Conservation (phyloP, 2,113 vertebrate species). For the Seriola rivoliana region DNA sequence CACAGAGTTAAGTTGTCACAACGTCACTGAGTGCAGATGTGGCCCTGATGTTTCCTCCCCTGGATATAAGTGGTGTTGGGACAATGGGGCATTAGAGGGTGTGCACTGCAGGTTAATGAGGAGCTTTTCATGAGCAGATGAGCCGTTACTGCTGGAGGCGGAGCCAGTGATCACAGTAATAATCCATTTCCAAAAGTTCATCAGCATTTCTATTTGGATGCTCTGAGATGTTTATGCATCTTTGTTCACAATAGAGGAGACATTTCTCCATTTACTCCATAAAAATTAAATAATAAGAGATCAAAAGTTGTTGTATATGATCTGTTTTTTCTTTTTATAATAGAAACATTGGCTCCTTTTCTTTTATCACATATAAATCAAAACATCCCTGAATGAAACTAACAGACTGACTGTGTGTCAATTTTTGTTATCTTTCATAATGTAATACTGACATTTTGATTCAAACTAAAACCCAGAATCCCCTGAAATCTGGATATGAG, state of each 20-base stretch:
- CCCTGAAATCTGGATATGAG: too few species aligned
- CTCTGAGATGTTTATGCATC: background rate
- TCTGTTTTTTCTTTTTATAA: background rate
- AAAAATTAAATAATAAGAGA: background rate
- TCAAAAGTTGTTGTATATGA: background rate
- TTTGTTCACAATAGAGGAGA: background rate
- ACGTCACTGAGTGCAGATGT: background rate
- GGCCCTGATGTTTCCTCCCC: background rate
- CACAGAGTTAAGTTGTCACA: background rate
- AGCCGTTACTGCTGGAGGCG: conserved; percentile 24
- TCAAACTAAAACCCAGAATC: too few species aligned
- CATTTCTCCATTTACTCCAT: background rate
- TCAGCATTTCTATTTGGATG: conserved; percentile 9
- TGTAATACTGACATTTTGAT: too few species aligned
- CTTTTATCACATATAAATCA: too few species aligned
- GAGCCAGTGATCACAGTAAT: conserved; percentile 18
- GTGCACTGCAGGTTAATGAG: conserved; percentile 29
- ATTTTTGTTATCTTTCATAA: too few species aligned
- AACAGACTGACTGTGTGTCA: too few species aligned
- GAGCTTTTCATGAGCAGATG: conserved; percentile 40
- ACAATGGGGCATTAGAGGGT: conserved; percentile 36
- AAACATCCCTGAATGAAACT: too few species aligned
- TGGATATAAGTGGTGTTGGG: conserved; percentile 29
- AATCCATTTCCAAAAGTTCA: background rate
- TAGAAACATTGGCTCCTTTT: too few species aligned